Evolutionary conservation across 1,140 invertebrate genomes (phyloP), one percentile per base, ranked within the genome.

Genomic region (Bombus fervidus): DNA sequence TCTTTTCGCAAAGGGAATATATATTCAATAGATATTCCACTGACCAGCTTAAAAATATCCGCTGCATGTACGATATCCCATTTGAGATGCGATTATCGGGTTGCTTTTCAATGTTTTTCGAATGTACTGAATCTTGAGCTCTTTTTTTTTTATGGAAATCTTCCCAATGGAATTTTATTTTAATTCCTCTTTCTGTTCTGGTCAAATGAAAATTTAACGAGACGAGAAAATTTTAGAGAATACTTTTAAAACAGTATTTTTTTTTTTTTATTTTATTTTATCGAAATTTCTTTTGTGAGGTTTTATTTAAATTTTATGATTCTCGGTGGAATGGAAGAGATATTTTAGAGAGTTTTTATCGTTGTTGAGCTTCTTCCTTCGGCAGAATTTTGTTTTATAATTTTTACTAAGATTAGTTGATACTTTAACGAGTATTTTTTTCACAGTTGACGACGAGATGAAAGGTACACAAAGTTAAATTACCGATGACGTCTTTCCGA

Each of bases 1-100:
- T 82, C 75, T 80, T 86, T 78, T 64, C 69, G 37, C 47, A 71
- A 80, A 37, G 12, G 12, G 22, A n/a, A 31, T 15, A 47, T 31
- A 37, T n/a, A 31, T 76, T 1, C 2, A 13, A 6, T 47, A 31
- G 13, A 72, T 78, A 41, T 77, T 41, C 62, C 62, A 28, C 4
- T 2, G 25, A 6, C 12, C 22, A 13, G 25, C 3, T 12, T 39
- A 41, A n/a, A 71, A 71, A 71, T 43, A 71, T 9, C 39, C 12
- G 2, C 18, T 10, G 1, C 8, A 28, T 25, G 25, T 69, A 66
- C 64, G 13, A 53, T 53, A 53, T 53, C 6, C 18, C 64, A 8
- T 66, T 66, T 8, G 62, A n/a, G 13, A 13, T 6, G n/a, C 62
- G n/a, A 66, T 66, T 66, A 66, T 66, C 64, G 5, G n/a, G 12